Conservation (phyloP, 2,797 vertebrate genomes). For the Muraenolepis orangiensis region DNA sequence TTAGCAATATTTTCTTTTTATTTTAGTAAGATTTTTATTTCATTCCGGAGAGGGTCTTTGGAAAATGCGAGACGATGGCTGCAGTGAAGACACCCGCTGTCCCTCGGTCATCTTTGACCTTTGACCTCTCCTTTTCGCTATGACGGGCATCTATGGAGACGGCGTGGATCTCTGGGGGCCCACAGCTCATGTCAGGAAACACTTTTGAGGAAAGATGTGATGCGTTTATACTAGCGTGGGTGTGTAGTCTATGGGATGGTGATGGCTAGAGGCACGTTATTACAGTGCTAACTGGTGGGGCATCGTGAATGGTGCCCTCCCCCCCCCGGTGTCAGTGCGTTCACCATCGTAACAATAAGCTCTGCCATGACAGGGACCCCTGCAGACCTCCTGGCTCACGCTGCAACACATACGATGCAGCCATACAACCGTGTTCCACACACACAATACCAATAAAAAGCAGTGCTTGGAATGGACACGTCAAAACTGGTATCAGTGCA, state of each 20-base stretch:
- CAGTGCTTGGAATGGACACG: background rate
- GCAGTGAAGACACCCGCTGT: no score
- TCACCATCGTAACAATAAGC: background rate
- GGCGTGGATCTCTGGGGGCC: background rate
- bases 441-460: background rate
- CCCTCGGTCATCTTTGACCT: background rate
- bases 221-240: background rate
- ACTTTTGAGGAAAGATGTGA: background rate
- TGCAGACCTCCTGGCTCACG: background rate
- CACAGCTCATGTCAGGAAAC: background rate
- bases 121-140: background rate
- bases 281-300: conserved; percentile 20
- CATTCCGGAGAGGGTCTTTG: no score
- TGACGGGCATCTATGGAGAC: background rate
- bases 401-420: conserved; percentile 9
- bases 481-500: no score
- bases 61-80: no score
- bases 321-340: conserved; percentile 1
- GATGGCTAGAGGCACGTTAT: background rate
- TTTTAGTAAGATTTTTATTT: no score
- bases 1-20: no score
- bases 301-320: background rate
- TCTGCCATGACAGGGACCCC: conserved; percentile 5
- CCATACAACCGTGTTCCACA: background rate
- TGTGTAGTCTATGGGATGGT: background rate